These are phyloP conservation scores for Drosophila fulvimacula DNA, from an alignment of 2,888 invertebrate species.

Conservation along the genomic window DNA sequence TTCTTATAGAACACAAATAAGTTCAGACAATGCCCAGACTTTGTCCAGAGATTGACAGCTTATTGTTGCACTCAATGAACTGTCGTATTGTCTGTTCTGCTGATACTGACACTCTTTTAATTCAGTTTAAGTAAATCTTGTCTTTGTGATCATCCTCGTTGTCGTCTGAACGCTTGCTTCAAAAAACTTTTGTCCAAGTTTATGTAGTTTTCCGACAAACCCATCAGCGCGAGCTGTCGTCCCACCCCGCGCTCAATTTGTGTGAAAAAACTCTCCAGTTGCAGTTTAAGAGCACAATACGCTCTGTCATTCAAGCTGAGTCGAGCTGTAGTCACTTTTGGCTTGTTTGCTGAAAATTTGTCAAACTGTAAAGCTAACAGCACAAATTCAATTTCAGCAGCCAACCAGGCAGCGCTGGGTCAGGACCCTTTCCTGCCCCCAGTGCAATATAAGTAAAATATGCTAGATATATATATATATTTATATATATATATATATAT, in stretches of 20 bases:
- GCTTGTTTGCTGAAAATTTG: conserved; percentile 68
- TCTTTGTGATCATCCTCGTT: background rate
- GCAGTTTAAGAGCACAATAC: conserved; percentile 24
- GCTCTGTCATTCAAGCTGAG: conserved; percentile 33
- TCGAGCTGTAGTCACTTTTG: conserved; percentile 61
- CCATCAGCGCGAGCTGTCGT: conserved; percentile 19
- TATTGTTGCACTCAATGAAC: background rate
- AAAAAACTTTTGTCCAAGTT: conserved; percentile 26
- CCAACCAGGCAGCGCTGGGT: conserved; percentile 43
- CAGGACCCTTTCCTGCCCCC: conserved; percentile 20
- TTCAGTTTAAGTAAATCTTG: conserved; percentile 25
- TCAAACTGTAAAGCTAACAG: conserved; percentile 69
- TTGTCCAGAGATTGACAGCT: background rate
- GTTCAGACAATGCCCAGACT: background rate
- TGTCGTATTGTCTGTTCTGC: background rate
- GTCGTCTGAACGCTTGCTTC: conserved; percentile 3
- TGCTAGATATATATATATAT: conserved; percentile 35
- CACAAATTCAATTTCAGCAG: conserved; percentile 72
- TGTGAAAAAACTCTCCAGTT: conserved; percentile 20
- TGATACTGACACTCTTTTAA: conserved; percentile 9
- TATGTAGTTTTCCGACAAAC: conserved; percentile 27
- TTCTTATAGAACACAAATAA: background rate
- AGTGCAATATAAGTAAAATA: conserved; percentile 57
- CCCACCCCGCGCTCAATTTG: conserved; percentile 18
- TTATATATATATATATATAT: conserved; percentile 47